Evolutionary conservation across 2,797 vertebrate species (phyloP), one percentile per base, ranked within the genome.

Genomic region (Sebastes minor): DNA sequence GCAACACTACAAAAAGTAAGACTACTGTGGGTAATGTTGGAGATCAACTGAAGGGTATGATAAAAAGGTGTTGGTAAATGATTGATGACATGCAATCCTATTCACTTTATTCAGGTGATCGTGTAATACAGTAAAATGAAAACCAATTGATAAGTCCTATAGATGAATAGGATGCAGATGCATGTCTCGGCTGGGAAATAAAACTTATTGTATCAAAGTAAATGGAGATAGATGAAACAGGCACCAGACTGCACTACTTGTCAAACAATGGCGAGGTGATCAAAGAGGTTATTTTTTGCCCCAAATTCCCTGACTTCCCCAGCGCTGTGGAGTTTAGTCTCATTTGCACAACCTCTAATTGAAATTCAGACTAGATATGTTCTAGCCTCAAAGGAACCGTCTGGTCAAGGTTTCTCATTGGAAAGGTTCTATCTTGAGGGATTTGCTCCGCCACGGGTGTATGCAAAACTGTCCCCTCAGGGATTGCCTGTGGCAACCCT

Each of bases 401-500:
- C 79, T 83, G 94, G 91, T 93, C 91, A 90, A 86, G 84, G 86
- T 89, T 91, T 88, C 82, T 86, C 78, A 30, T 73, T 46, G 82
- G 74, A 87, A 81, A 74, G 68, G 67, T 86, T 87, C n/a, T 81
- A 71, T 82, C 91, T 64, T 33, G 56, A 78, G 88, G 81, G 83
- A 86, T 87, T 70, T 59, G 46, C 78, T 85, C 68, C 35, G 27
- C 80, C 23, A 27, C 1, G 10, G 75, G 32, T 46, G 74, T 81
- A 87, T 88, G 80, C 86, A 89, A 89, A 93, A 70, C 71, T 33
- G 42, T 69, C 67, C 82, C 91, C 86, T 49, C 11, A 1, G 93
- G 90, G 90, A 89, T n/a, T 3, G 74, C 57, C 82, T 85, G 84
- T 73, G 90, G 88, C 75, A 33, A 91, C 88, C 85, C n/a, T 5